Conservation (phyloP, 2,888 invertebrate species). For the Chirona hameri region DNA sequence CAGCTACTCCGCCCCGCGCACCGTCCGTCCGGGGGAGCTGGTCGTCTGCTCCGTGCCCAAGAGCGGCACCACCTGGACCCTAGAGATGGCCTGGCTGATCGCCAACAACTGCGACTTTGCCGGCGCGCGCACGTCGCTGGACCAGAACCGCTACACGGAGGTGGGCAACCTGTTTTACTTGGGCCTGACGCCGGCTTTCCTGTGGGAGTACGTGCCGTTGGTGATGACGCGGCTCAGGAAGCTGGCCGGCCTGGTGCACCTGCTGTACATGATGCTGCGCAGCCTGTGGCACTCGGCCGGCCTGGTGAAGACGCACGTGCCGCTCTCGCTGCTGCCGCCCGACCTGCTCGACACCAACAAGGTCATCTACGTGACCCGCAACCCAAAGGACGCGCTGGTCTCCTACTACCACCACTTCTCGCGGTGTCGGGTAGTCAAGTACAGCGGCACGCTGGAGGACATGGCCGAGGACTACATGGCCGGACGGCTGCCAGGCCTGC, state of each 20-base stretch:
- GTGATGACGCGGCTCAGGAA: not conserved
- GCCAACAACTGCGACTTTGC: slow-evolving; percentile 26
- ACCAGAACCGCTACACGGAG: slow-evolving; percentile 23
- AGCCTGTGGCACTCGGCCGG: not conserved
- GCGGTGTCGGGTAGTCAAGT: not conserved
- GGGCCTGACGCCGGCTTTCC: not conserved
- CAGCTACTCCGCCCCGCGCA: not conserved
- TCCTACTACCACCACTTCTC: slow-evolving; percentile 26
- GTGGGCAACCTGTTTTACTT: not conserved
- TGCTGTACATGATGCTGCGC: not conserved
- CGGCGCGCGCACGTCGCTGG: slow-evolving; percentile 2
- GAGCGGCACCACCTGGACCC: slow-evolving; percentile 30
- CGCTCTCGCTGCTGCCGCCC: slow-evolving; percentile 10
- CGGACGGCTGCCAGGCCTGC: slow-evolving; percentile 34
- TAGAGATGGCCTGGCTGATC: slow-evolving; percentile 25
- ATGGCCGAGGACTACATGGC: slow-evolving; percentile 28
- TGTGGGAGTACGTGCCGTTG: slow-evolving; percentile 5
- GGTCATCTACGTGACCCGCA: slow-evolving; percentile 24
- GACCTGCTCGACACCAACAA: slow-evolving; percentile 26
- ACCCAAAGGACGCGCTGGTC: slow-evolving; percentile 26
- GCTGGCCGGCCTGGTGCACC: not conserved
- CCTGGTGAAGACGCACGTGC: slow-evolving; percentile 7
- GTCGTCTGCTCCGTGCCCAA: slow-evolving; percentile 38
- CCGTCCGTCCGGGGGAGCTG: slow-evolving; percentile 33
- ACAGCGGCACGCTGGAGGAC: not conserved